Base-by-base conservation (phyloP, 2,888 invertebrate species). In the Vesta saturnalis region DNA sequence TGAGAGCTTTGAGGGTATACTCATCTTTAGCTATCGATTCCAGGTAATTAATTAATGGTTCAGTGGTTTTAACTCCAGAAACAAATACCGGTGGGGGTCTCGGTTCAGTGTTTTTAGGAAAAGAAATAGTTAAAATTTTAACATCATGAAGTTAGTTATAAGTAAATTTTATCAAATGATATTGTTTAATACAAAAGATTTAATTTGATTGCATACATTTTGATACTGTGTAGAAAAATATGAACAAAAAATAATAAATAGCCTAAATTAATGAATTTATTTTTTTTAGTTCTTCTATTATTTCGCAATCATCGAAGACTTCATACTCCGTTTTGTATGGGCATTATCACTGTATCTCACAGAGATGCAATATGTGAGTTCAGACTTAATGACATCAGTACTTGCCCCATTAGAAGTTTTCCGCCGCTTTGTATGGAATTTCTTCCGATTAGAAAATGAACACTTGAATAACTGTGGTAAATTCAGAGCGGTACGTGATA, bases 381-480 rank as follows among this genome's bases (percentile, higher is more conserved):
- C 86, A 21, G 92, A 92, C 78, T 85, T 91, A 57, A 89, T 92
- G 87, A 86, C 89, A 49, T 89, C 90, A 1, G 85, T 92, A 70
- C 78, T 91, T 35, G 86, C 91, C 63, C 90, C 90, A 0, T 80
- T 92, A 43, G 92, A 92, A 84, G 91, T 92, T 1, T 90, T 91
- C 81, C 83, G 89, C 55, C 75, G 84, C 43, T 95, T 95, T 82
- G 89, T 95, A 12, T 95, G 95, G 95, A 95, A 95, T 82, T 95
- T 92, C 80, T 94, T 95, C 85, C 94, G 95, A 1, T 83, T 95
- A 74, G 95, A 95, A 84, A 95, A 95, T 83, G 95, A 95, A 80
- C 95, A 95, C 82, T 85, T 95, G 68, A 95, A 95, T 84, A 95
- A 95, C 83, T 95, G 94, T 83, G 95, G 95, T 85, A 90, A 91